Base-by-base conservation (phyloP, 1,140 invertebrate genomes). In the Neodiprion pinetum region DNA sequence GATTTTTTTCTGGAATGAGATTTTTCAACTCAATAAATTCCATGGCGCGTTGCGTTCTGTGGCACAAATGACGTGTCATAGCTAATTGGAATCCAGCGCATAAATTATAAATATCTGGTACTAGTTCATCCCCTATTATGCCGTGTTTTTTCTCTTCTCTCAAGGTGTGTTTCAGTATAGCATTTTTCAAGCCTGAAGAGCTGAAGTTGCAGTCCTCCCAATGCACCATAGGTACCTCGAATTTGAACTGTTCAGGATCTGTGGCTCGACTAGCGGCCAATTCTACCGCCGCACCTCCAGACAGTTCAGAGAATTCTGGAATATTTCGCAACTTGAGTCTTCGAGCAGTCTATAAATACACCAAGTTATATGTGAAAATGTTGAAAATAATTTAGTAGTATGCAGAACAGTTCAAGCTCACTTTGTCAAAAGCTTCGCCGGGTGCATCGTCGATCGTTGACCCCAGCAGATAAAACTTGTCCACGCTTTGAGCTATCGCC, bases 401-500 rank as follows among this genome's bases (percentile, higher is more conserved):
- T 71, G 48, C 72, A 72, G 72, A 40, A 68, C 8, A 76, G 74
- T 67, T 72, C 40, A 67, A 66, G 72, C 40, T 78, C 83, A 95
- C 94, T 89, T 98, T 98, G 85, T 99, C 97, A 80, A 97, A 92
- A 7, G 93, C 91, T 90, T 98, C 96, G 70, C 98, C 98, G 40
- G 97, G 97, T 68, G 97, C 92, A 90, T 95, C 93, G 89, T 99
- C 96, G 21, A 94, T 76, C 53, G 90, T 92, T 77, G 93, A 87
- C 7, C 97, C 97, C 11, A 99, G 89, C 61, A 97, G 85, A 11
- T 93, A 86, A 89, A 97, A 97, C 61, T 95, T 90, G 75, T 95
- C 90, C 21, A 97, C 90, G 83, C 90, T 90, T 83, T 93, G 90
- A 2, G 93, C 96, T 17, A 98, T 81, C 61, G 93, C 92, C 72